phyloP scores from a whole-genome alignment of 2,113 vertebrate species.

The Psettodes erumei region DNA sequence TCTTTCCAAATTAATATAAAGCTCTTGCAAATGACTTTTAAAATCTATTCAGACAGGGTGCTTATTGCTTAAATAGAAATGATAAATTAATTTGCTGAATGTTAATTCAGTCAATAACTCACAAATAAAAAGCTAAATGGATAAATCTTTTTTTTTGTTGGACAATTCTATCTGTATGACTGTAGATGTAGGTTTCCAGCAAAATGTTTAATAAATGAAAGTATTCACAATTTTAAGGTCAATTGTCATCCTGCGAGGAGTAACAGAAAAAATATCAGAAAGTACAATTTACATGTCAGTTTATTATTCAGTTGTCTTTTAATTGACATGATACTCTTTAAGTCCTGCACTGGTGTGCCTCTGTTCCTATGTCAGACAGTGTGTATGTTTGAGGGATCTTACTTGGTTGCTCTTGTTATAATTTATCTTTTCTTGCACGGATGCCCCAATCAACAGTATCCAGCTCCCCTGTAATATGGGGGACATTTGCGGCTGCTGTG shows the following conservation, averaged over 20 bases:
- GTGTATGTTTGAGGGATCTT: constrained; percentile 27
- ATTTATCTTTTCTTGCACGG: constrained; percentile 62
- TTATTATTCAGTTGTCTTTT: constrained; percentile 9
- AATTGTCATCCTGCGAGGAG: not conserved
- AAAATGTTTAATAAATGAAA: not conserved
- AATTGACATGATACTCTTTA: constrained; percentile 16
- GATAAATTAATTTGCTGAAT: not conserved
- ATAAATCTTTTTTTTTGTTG: too few relatives aligned
- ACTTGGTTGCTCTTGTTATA: constrained; percentile 53
- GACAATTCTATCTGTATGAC: too few relatives aligned
- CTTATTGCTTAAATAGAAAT: not conserved
- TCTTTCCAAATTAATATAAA: not conserved
- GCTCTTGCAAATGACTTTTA: not conserved
- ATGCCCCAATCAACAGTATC: constrained; percentile 62
- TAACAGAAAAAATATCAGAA: not conserved
- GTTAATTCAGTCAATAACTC: not conserved
- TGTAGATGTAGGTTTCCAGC: not conserved
- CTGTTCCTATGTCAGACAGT: constrained; percentile 20
- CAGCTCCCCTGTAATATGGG: constrained; percentile 53
- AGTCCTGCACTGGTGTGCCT: not conserved
- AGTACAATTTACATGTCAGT: constrained; percentile 4
- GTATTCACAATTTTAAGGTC: not conserved
- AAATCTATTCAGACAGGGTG: not conserved
- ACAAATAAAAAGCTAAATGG: too few relatives aligned
- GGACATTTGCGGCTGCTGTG: constrained; percentile 69